Base-by-base conservation (phyloP, 2,113 vertebrate genomes). In the Sinosuthora webbiana region DNA sequence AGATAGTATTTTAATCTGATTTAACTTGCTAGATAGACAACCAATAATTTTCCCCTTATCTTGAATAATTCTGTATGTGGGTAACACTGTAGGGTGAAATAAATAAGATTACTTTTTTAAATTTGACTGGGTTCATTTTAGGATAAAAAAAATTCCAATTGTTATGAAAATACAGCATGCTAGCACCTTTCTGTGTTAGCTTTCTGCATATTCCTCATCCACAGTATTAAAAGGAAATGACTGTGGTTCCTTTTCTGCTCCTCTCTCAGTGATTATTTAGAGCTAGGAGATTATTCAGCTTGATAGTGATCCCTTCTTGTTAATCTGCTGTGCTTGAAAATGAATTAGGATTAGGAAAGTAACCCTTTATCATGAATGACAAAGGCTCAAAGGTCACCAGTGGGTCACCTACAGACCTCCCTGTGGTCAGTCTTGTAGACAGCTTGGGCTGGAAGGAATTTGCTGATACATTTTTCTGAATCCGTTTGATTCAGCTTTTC, bases 1-100 rank as follows among this genome's bases (percentile, higher is more conserved):
- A 85, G 79, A 22, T 64, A 28, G 73, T 83, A 90, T 90, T 94
- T 88, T 96, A 90, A 95, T 92, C 83, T 74, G 94, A 88, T 96
- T 92, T 86, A 92, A 83, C 55, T 90, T 90, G 86, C 79, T 50
- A 59, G 92, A 77, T 90, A 95, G 94, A 90, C 88, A 92, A 94
- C 92, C 76, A 94, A 59, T 93, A 96, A 95, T 96, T 96, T 96
- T 90, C 50, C 23, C 60, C 83, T 94, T 96, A 90, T 86, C 86
- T 90, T 49, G 76, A 90, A 86, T 94, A 90, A 92, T 93, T 93
- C 55, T 67, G 1, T 62, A 55, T 80, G 74, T 73, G 71, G 74
- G 76, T 95, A 97, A 83, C 57, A 35, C 56, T 71, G 70, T 49
- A 85, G 87, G 56, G 39, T 86, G 87, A 95, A 92, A 79, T 91